phyloP scores from a whole-genome alignment of 2,797 vertebrate genomes.

The Labroides dimidiatus region DNA sequence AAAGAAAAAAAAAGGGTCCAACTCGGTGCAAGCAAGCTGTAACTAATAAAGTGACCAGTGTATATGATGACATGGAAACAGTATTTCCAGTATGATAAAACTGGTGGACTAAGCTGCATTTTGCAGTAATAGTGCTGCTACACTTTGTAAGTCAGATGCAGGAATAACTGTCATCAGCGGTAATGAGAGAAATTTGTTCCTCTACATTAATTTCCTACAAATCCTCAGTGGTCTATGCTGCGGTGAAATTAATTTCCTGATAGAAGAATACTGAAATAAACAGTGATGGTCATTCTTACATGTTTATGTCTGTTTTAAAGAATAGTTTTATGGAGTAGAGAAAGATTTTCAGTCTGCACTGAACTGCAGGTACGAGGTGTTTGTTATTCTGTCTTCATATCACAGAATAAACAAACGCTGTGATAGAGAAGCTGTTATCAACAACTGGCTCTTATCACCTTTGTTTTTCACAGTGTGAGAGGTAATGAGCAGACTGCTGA shows the following conservation, averaged over 20 bases:
- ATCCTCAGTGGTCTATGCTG: not conserved
- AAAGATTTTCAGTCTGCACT: constrained; percentile 12
- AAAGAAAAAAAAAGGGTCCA: too few relatives aligned
- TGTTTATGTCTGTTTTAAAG: not conserved
- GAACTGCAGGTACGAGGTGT: constrained; percentile 9
- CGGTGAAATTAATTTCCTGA: constrained; percentile 1
- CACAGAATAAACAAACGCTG: constrained; percentile 41
- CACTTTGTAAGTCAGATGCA: not conserved
- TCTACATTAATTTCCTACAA: not conserved
- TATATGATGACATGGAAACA: too few relatives aligned
- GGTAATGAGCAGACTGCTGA: constrained; percentile 31
- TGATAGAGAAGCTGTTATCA: constrained; percentile 41
- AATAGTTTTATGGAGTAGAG: constrained; percentile 13
- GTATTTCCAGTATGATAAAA: not conserved
- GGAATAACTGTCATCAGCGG: not conserved
- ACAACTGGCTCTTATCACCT: constrained; percentile 34
- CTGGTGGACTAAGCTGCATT: not conserved
- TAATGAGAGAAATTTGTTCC: not conserved
- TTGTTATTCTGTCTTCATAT: constrained; percentile 35
- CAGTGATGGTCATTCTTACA: not conserved
- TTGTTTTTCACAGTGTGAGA: constrained; percentile 23
- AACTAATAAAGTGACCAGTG: too few relatives aligned
- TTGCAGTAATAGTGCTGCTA: not conserved
- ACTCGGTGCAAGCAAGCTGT: too few relatives aligned
- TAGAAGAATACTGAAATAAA: not conserved